Base-by-base conservation (phyloP, 2,888 invertebrate genomes). In the Melanostoma mellinum region DNA sequence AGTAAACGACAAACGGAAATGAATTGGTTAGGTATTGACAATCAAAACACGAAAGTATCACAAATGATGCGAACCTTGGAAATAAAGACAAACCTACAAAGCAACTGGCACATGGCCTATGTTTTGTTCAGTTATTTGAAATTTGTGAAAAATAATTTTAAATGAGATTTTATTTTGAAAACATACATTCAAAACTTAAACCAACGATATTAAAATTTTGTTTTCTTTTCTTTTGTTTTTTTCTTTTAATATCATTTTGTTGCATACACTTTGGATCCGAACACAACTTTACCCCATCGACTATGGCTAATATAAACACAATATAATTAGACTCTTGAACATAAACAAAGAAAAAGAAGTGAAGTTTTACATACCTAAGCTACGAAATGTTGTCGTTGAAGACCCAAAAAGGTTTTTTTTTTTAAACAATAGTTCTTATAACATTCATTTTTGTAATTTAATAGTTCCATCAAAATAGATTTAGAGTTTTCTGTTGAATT, bases 281-380 rank as follows among this genome's bases (percentile, higher is more conserved):
- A 71, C 33, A 40, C 50, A 56, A 63, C 73, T 61, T 35, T 42
- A 32, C 58, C 20, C n/a, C 44, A 53, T 58, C 50, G 71, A 38
- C 58, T 69, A 38, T 63, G 48, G 20, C 65, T 36, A 32, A 71
- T 65, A n/a, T 9, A 52, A 42, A 67, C 10, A 33, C 20, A 61
- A 60, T 10, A 33, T 33, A n/a, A 33, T 36, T 9, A 40, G 53
- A 40, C 10, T 20, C 20, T 20, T 69, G 40, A 38, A 42, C 38
- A 48, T 52, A 69, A 71, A 71, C 71, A 89, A 89, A 87, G 89
- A 89, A 88, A 89, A 89, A 86, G 88, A 88, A 86, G 86, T 89
- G 72, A 88, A 87, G 87, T 89, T 89, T 86, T 89, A 89, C 88
- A 87, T 89, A 82, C 89, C 89, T 86, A 89, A 89, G 85, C 88